Evolutionary conservation across 2,113 vertebrate species (phyloP).

Genomic region (Sylvia atricapilla): DNA sequence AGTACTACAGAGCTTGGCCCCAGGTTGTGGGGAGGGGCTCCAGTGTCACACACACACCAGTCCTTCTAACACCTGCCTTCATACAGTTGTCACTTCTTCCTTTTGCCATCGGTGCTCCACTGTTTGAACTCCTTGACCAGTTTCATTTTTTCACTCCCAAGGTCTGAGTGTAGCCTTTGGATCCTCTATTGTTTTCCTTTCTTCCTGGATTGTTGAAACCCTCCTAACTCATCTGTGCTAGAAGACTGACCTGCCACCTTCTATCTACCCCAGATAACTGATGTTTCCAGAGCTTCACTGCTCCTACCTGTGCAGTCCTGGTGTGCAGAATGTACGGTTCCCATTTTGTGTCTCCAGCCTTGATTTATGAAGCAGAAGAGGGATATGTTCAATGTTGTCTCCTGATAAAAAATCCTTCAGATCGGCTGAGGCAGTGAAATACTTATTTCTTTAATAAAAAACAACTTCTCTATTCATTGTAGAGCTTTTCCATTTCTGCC

Average conservation of each 20-base stretch:
- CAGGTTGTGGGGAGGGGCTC: background rate
- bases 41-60: background rate
- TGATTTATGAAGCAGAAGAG: fast-evolving
- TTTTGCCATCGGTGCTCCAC: background rate
- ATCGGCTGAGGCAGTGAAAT: background rate
- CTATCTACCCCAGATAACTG: fast-evolving
- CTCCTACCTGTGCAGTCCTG: background rate
- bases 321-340: background rate
- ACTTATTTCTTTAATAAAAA: background rate
- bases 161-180: background rate
- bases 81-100: background rate
- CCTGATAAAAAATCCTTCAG: background rate
- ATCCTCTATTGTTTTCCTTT: background rate
- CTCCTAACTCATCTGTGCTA: background rate
- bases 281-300: background rate
- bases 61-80: background rate
- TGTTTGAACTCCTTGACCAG: background rate
- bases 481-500: background rate
- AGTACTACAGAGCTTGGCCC: fast-evolving
- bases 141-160: background rate
- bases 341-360: fast-evolving
- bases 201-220: background rate
- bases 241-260: background rate
- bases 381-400: background rate
- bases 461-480: background rate